These are phyloP conservation scores for Sapajus apella DNA, from an alignment of 2,113 vertebrate genomes.

Conservation along the genomic window DNA sequence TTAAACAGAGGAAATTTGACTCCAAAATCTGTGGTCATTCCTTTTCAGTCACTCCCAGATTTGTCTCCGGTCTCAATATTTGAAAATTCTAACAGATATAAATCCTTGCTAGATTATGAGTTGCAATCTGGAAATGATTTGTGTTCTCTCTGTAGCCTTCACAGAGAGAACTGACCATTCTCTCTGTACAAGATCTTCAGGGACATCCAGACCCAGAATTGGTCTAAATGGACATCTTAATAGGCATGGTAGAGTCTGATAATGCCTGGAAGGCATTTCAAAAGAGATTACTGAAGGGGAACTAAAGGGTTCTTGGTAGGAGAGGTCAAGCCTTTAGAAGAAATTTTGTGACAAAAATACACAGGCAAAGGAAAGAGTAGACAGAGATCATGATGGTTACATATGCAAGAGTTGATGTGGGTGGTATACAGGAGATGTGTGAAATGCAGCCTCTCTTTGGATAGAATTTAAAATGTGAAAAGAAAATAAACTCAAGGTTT, in stretches of 20 bases:
- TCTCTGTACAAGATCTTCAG: background rate
- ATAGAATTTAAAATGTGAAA: background rate
- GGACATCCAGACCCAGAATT: background rate
- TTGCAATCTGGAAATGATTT: background rate
- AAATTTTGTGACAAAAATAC: background rate
- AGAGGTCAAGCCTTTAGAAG: background rate
- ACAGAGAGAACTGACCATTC: background rate
- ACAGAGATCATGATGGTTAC: background rate
- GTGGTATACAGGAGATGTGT: background rate
- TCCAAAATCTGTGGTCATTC: background rate
- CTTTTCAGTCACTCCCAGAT: background rate
- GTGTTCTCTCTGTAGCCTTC: background rate
- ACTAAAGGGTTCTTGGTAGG: background rate
- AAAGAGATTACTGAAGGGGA: conserved; percentile 37
- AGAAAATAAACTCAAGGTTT: conserved; percentile 40
- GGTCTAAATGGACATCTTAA: background rate
- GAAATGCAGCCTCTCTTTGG: background rate
- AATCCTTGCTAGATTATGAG: background rate
- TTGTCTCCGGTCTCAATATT: background rate
- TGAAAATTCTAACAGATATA: background rate
- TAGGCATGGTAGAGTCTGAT: background rate
- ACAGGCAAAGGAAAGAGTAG: background rate
- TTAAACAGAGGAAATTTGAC: background rate
- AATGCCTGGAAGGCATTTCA: background rate
- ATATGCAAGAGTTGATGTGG: background rate